Conservation (phyloP, 2,888 invertebrate genomes). For the Prenolepis imparis region DNA sequence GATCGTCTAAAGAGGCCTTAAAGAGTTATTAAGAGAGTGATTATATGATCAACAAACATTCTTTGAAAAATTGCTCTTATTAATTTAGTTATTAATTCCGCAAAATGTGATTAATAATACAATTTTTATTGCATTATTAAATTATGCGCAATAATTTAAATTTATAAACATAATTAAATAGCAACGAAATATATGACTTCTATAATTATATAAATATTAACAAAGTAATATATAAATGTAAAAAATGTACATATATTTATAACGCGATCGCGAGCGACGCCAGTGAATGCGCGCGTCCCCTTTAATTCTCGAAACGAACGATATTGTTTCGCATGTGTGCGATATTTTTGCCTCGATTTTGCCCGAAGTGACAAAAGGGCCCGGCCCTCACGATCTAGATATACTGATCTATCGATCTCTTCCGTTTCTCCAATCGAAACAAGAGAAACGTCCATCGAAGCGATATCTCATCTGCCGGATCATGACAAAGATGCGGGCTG, state of each 20-base stretch:
- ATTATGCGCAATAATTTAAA: not conserved
- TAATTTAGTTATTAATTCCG: not conserved
- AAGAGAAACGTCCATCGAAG: conserved; percentile 25
- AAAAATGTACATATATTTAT: not conserved
- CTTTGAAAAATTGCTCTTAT: not conserved
- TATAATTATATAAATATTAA: not conserved
- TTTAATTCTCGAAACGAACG: conserved; percentile 57
- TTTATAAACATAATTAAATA: not conserved
- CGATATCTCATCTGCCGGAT: conserved; percentile 22
- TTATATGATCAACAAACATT: not conserved
- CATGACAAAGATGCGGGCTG: conserved; percentile 1
- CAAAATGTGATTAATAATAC: not conserved
- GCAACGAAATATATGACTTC: not conserved
- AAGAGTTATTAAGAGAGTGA: not conserved
- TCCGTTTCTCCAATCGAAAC: conserved; percentile 44
- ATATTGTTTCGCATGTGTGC: conserved; percentile 47
- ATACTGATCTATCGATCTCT: conserved; percentile 26
- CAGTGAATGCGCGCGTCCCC: conserved; percentile 19
- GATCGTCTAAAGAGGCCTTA: not conserved
- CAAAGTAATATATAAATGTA: conserved; percentile 5
- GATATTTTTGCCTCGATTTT: conserved; percentile 43
- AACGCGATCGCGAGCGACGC: not conserved
- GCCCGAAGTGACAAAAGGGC: conserved; percentile 22
- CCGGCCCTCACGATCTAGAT: conserved; percentile 14
- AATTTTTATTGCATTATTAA: not conserved